Base-by-base conservation (phyloP, 2,113 vertebrate species). In the Cynoglossus semilaevis region DNA sequence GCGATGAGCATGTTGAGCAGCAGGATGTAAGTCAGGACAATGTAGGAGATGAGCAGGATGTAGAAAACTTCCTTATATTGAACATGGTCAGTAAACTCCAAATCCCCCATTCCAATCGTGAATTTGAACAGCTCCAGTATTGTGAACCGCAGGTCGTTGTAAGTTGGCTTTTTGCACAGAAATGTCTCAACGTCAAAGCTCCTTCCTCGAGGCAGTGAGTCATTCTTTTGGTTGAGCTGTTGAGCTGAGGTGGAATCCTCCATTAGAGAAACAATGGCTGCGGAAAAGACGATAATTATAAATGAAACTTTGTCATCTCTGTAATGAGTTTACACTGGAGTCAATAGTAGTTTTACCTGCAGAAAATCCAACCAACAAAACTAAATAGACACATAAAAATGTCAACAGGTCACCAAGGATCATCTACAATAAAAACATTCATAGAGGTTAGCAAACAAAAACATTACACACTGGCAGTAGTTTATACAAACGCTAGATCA, bases 1-100 rank as follows among this genome's bases (percentile, higher is more conserved):
- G 94, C 94, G 0, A 96, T 98, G 19, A 98, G 90, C 94, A 95
- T 94, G 88, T 95, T 98, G 66, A 98, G 92, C 71, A 98, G 88
- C 8, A 98, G 92, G 71, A 98, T 96, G 78, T 96, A 96, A 0
- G 95, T 98, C 29, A 98, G 91, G 13, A 95, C 89, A 41, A 97
- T 93, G 5, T 94, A 98, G 9, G 85, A 59, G 67, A 98, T 91
- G 50, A 96, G 70, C 56, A 96, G 88, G 75, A 93, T 85, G 85
- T 94, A 90, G 84, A 96, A 97, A 38, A 98, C 87, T 0, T 91
- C 84, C 63, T 93, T 93, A 86, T 93, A 94, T 77, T 87, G 86
- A 12, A 94, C 90, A 8, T 93, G 88, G 65, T 94, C 91, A 0
- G 90, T 96, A 82, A 98, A 98, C 82, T 96, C 90, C 85, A 98